Evolutionary conservation across 2,113 vertebrate species (phyloP).

Genomic region (Dendrocopos noguchii): DNA sequence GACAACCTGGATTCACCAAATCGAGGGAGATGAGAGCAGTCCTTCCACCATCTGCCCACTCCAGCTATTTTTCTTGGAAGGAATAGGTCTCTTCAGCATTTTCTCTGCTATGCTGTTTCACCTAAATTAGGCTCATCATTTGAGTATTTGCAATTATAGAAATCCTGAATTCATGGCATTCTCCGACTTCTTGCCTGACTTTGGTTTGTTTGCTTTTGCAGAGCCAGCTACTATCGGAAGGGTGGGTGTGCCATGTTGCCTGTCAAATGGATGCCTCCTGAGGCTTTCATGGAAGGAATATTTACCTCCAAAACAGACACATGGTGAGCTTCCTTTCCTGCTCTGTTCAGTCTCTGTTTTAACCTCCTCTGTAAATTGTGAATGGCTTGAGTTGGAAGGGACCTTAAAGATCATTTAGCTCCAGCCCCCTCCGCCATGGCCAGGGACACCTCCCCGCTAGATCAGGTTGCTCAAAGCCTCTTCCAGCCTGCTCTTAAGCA

Average conservation of each 20-base stretch:
- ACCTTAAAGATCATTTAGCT: too few relatives aligned
- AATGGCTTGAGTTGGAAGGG: neutral
- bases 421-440: too few relatives aligned
- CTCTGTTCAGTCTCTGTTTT: neutral
- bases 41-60: neutral
- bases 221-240: conserved; percentile 98
- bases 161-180: neutral
- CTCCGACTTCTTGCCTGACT: neutral
- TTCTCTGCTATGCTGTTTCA: neutral
- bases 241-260: conserved; percentile 98
- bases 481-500: too few relatives aligned
- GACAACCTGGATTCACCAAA: neutral
- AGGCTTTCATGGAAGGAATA: conserved; percentile 99
- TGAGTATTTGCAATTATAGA: neutral
- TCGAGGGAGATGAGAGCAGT: neutral
- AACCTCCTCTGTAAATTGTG: neutral
- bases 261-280: conserved; percentile 99
- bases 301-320: conserved; percentile 99
- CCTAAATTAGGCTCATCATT: neutral
- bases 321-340: conserved; percentile 78
- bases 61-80: neutral
- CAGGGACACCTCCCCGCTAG: too few relatives aligned
- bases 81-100: neutral
- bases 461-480: too few relatives aligned
- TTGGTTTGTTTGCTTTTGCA: conserved; percentile 58